Evolutionary conservation across 1,140 invertebrate genomes (phyloP), one percentile per base, ranked within the genome.

Genomic region (Saccostrea echinata): DNA sequence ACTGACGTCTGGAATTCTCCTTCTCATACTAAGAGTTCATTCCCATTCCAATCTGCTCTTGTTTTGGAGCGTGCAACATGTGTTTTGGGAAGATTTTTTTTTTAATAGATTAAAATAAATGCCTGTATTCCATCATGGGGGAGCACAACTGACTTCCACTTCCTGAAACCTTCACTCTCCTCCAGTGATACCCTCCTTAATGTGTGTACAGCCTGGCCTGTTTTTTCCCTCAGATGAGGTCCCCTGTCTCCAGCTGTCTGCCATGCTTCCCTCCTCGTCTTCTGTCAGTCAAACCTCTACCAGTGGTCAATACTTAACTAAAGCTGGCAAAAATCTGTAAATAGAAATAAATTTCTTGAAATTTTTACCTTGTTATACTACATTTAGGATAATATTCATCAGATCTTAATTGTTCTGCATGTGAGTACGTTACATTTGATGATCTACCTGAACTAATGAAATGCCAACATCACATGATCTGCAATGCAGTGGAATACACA

Each of bases 21-120:
- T 76, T 76, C 27, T 76, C 68, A 27, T 30, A 12, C 68, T 76
- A 61, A 76, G 68, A 76, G 68, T 30, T 30, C 27, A 76, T 76
- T 76, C 68, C 27, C 30, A 33, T 76, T 76, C 68, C 24, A 76
- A 30, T 33, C 68, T 33, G 11, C 68, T 76, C 68, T 76, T 76
- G 68, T 76, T 76, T 76, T 76, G 24, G 4, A 30, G 68, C 68
- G 27, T 76, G 68, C 68, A 76, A 76, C 68, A 76, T 76, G 68
- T 76, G 68, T 76, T 76, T 76, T 76, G 68, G 27, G 68, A 71
- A 76, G 68, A 76, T 76, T 30, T 30, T 13, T 76, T 76, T 76
- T 76, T 76, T 76, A 24, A 76, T 30, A 30, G 68, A 76, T 76
- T 76, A 76, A 76, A 76, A 76, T 30, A 76, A 76, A 76, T 11